These are phyloP conservation scores for Mobula hypostoma DNA, from an alignment of 2,113 vertebrate species.

Conservation along the genomic window DNA sequence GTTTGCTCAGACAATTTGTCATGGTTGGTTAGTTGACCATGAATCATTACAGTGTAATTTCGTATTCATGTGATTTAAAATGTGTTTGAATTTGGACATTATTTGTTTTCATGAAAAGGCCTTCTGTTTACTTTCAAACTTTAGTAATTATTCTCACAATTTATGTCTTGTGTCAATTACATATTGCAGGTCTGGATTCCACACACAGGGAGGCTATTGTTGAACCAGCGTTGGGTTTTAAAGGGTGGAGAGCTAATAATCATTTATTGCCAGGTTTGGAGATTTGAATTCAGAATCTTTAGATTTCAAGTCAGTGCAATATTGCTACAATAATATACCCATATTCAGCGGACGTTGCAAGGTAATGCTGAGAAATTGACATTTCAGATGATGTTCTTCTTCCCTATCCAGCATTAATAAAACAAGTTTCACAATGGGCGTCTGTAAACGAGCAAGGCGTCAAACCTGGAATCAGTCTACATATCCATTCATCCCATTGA, in stretches of 20 bases:
- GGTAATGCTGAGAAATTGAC: not conserved
- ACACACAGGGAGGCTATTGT: not conserved
- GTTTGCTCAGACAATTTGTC: not conserved
- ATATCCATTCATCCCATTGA: not conserved
- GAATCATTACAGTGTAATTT: not conserved
- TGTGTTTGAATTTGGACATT: not conserved
- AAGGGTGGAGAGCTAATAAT: not conserved
- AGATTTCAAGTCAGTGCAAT: not conserved
- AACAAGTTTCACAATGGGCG: not conserved
- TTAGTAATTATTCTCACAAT: not conserved
- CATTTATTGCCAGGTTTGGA: not conserved
- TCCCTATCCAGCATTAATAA: not conserved
- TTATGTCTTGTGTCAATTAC: not conserved
- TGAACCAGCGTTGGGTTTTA: not conserved
- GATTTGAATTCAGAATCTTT: not conserved
- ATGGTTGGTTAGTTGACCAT: not conserved
- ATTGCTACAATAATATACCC: not conserved
- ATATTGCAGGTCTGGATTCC: not conserved
- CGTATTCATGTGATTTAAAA: not conserved
- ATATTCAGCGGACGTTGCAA: not conserved
- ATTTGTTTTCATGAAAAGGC: not conserved
- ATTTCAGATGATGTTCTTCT: not conserved
- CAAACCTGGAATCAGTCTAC: not conserved
- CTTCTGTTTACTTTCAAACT: not conserved
- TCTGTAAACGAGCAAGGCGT: not conserved